phyloP scores from a whole-genome alignment of 2,888 invertebrate genomes.

The Cyaniris semiargus region DNA sequence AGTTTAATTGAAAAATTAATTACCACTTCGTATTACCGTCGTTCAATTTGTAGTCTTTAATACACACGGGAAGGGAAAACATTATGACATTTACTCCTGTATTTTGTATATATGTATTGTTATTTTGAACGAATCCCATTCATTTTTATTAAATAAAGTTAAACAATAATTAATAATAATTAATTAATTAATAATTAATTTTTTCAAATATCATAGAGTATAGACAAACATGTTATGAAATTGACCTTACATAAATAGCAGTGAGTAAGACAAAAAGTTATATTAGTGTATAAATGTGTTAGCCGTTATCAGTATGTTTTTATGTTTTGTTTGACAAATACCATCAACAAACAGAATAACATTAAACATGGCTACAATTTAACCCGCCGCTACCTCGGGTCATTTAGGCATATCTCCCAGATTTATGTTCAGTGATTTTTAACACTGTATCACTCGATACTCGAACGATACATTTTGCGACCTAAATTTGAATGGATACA shows the following conservation, averaged over 20 bases:
- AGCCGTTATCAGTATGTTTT: constrained; percentile 35
- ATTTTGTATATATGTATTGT: too few relatives aligned
- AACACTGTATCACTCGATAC: constrained; percentile 63
- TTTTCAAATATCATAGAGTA: too few relatives aligned
- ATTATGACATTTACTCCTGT: not conserved
- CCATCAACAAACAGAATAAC: constrained; percentile 49
- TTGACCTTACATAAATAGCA: not conserved
- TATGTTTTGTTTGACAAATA: constrained; percentile 45
- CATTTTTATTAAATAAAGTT: not conserved
- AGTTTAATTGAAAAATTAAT: constrained; percentile 38
- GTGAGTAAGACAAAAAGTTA: not conserved
- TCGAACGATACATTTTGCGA: constrained; percentile 52
- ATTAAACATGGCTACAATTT: constrained; percentile 48
- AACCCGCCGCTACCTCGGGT: constrained; percentile 58
- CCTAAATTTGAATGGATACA: constrained; percentile 24
- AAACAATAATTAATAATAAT: too few relatives aligned
- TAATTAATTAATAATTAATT: too few relatives aligned
- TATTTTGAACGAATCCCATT: not conserved
- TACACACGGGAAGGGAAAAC: not conserved
- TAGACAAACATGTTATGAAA: too few relatives aligned
- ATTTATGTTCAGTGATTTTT: constrained; percentile 77
- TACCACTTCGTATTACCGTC: constrained; percentile 17
- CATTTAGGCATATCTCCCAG: constrained; percentile 66
- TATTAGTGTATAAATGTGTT: not conserved
- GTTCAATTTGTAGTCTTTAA: not conserved